Conservation (phyloP, 2,888 invertebrate genomes). For the Pyrgus malvae region DNA sequence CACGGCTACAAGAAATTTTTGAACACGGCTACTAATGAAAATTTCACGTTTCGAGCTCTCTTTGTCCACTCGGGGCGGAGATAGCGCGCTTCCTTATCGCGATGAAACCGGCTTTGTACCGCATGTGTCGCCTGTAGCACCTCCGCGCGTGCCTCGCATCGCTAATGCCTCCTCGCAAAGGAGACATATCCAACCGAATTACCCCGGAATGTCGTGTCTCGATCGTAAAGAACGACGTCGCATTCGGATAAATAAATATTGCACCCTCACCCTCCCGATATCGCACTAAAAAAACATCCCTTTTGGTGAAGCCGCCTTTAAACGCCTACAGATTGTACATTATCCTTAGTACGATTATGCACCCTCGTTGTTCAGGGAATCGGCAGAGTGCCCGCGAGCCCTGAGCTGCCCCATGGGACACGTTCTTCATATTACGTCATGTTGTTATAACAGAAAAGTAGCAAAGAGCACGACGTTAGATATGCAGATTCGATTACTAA, state of each 20-base stretch:
- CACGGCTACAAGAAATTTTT: conserved; percentile 66
- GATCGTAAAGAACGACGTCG: conserved; percentile 70
- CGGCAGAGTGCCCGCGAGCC: conserved; percentile 72
- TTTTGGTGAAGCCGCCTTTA: conserved; percentile 80
- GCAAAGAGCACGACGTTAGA: conserved; percentile 41
- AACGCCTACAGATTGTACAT: conserved; percentile 83
- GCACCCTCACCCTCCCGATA: conserved; percentile 80
- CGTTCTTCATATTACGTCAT: conserved; percentile 79
- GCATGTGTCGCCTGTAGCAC: conserved; percentile 56
- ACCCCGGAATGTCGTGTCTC: conserved; percentile 63
- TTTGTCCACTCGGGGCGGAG: conserved; percentile 64
- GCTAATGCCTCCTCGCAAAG: conserved; percentile 56
- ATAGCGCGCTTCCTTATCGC: conserved; percentile 70
- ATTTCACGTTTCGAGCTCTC: conserved; percentile 73
- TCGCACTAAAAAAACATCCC: conserved; percentile 81
- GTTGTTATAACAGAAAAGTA: conserved; percentile 60
- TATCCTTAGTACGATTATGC: conserved; percentile 82
- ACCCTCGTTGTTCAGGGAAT: conserved; percentile 80
- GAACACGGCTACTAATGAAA: conserved; percentile 76
- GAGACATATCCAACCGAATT: conserved; percentile 62
- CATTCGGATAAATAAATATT: conserved; percentile 79
- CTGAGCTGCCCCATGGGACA: conserved; percentile 64
- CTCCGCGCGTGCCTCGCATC: conserved; percentile 66
- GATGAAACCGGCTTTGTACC: conserved; percentile 65
- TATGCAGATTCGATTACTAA: conserved; percentile 35